A percentile compares a stretch with the other conserved stretches of the same genome.
Conservation (phyloP, 2,113 vertebrate species). For the Pelvicachromis taeniatus region DNA sequence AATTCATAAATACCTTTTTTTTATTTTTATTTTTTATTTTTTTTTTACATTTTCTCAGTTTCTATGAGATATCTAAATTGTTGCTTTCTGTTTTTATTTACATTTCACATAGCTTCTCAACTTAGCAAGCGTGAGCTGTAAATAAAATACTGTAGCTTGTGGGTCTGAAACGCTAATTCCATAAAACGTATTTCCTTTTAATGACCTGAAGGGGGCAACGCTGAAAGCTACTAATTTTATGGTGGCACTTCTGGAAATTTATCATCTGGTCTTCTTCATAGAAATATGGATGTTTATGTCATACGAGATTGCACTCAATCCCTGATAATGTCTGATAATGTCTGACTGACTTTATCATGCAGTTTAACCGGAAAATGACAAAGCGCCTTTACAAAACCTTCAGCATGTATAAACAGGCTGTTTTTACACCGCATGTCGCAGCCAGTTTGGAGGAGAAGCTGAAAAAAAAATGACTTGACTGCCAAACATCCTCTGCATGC, state of each 20-base stretch:
- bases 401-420: neutral
- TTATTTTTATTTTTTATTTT: too few species aligned
- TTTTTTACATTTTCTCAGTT: too few species aligned
- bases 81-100: neutral
- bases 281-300: neutral
- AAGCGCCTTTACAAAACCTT: neutral
- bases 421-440: neutral
- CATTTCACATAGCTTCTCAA: neutral
- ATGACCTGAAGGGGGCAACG: neutral
- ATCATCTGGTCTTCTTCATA: neutral
- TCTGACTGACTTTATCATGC: neutral
- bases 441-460: neutral
- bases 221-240: neutral
- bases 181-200: neutral
- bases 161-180: neutral
- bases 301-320: neutral
- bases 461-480: neutral
- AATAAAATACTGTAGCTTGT: neutral
- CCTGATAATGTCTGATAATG: neutral
- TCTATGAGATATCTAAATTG: neutral
- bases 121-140: too few species aligned
- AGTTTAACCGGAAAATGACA: neutral
- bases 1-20: neutral
- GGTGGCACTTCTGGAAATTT: neutral
- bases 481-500: slow-evolving; percentile 12